Conservation (phyloP, 2,888 invertebrate genomes). For the Oligia latruncula region DNA sequence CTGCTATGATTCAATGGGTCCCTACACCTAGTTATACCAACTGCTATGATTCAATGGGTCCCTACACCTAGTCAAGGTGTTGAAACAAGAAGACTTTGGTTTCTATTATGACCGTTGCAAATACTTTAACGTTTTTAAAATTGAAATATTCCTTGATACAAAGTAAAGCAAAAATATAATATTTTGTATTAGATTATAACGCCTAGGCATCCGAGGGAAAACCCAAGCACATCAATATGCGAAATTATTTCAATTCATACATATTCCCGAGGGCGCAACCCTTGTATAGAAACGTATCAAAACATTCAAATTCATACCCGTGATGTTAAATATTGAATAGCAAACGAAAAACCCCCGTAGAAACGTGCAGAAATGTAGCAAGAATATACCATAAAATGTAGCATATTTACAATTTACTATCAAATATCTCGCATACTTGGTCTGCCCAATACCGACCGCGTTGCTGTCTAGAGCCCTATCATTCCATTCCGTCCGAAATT, state of each 20-base stretch:
- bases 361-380: constrained; percentile 37
- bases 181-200: neutral
- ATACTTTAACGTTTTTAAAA: neutral
- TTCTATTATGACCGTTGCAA: neutral
- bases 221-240: constrained; percentile 6
- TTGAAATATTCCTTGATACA: neutral
- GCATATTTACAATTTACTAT: constrained; percentile 53
- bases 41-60: neutral
- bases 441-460: constrained; percentile 47
- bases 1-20: too few relatives aligned
- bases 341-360: constrained; percentile 20
- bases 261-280: constrained; percentile 13
- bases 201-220: constrained; percentile 1
- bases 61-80: neutral
- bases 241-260: constrained; percentile 24
- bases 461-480: constrained; percentile 55
- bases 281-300: constrained; percentile 36
- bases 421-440: constrained; percentile 51
- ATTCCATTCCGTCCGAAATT: constrained; percentile 66
- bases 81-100: neutral
- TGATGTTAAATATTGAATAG: constrained; percentile 40
- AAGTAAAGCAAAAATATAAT: neutral
- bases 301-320: constrained; percentile 34
- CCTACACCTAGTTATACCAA: too few relatives aligned
- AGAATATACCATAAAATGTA: constrained; percentile 55